Evolutionary conservation across 37 sponge, comb jelly and placozoan species (phyloP).

Genomic region (Geodia barretti): DNA sequence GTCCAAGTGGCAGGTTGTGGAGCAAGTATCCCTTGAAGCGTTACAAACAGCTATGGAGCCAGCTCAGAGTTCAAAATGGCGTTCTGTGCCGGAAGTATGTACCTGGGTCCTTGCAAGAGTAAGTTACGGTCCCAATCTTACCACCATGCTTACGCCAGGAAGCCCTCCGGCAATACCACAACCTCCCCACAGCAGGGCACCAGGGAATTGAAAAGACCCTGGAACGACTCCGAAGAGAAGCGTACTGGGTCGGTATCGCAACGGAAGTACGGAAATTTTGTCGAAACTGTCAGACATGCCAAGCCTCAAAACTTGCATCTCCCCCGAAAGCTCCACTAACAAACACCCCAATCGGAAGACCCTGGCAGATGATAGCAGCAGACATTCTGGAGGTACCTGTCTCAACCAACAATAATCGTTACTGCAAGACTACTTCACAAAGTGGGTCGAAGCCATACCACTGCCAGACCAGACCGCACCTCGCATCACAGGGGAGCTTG

Average conservation of each 20-base stretch:
- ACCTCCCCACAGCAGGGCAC: constrained; percentile 39
- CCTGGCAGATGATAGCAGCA: constrained; percentile 54
- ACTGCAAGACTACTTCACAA: constrained; percentile 61
- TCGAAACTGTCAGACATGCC: constrained; percentile 25
- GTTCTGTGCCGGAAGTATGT: constrained; percentile 40
- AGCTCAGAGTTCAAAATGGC: constrained; percentile 35
- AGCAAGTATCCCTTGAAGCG: constrained; percentile 27
- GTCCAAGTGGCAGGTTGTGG: constrained; percentile 19
- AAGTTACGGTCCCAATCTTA: constrained; percentile 21
- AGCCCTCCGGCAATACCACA: constrained; percentile 4
- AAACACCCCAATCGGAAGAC: constrained; percentile 21
- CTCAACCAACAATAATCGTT: constrained; percentile 42
- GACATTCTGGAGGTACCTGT: constrained; percentile 48
- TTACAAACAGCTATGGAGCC: constrained; percentile 53
- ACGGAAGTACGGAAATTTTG: constrained; percentile 30
- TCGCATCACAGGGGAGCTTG: constrained; percentile 14
- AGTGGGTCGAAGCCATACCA: constrained; percentile 63
- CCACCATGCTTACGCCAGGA: not conserved
- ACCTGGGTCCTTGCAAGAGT: constrained; percentile 11
- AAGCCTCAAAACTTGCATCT: constrained; percentile 17
- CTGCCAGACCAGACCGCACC: constrained; percentile 50
- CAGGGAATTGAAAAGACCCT: constrained; percentile 44
- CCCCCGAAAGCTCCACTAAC: constrained; percentile 23
- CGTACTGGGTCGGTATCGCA: constrained; percentile 66
- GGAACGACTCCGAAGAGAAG: constrained; percentile 19